Percentiles rank a stretch among this genome's conserved stretches.
phyloP scores from a whole-genome alignment of 2,113 vertebrate genomes.

The Dasypus novemcinctus region DNA sequence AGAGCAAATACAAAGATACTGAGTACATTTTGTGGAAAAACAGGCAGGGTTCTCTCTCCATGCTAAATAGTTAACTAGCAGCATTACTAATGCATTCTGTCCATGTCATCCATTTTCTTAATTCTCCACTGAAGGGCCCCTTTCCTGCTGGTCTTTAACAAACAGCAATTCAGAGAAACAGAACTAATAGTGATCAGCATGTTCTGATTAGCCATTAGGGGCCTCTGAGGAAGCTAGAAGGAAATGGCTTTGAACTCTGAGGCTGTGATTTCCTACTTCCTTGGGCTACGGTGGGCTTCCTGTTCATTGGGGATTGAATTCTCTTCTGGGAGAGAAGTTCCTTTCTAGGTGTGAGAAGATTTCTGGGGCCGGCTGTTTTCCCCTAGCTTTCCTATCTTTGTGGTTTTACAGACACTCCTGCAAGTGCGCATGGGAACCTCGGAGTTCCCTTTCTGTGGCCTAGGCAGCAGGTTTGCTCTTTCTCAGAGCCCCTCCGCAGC shows the following conservation, averaged over 20 bases:
- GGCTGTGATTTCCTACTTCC: neutral
- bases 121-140: neutral
- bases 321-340: neutral
- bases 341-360: neutral
- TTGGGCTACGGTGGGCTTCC: neutral
- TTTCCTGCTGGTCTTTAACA: conserved; percentile 5
- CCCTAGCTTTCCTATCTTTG: neutral
- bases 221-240: neutral
- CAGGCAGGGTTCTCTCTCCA: neutral
- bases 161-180: conserved; percentile 22
- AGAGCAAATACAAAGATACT: neutral
- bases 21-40: neutral
- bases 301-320: conserved; percentile 7
- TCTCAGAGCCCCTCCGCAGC: neutral
- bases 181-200: neutral
- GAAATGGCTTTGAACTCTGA: neutral
- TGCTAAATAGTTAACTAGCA: neutral
- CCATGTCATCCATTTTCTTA: neutral
- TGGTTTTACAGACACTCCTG: neutral
- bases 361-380: neutral
- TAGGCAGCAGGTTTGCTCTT: neutral
- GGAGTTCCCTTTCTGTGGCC: neutral
- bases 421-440: neutral
- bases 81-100: neutral
- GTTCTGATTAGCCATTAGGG: neutral